Conservation (phyloP, 1,140 invertebrate species). For the Sminthurides bifidus region DNA sequence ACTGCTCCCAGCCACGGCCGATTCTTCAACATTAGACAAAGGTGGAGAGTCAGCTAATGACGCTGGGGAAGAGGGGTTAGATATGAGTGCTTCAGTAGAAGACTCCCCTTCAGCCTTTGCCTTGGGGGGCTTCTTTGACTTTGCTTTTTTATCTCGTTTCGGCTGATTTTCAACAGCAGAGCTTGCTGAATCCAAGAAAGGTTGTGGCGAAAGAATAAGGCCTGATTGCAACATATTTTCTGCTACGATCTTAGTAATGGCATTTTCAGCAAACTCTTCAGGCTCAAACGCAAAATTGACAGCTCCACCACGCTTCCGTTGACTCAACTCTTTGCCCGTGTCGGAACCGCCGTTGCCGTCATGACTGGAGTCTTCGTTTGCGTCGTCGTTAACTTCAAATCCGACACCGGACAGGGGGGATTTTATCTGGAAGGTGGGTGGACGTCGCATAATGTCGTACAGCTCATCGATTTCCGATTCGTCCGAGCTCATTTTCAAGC, state of each 20-base stretch:
- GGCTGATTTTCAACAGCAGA: too few species aligned
- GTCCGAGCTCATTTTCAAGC: constrained; percentile 27
- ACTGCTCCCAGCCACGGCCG: not conserved
- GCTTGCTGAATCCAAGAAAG: too few species aligned
- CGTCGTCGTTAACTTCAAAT: not conserved
- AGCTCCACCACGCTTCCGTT: constrained; percentile 1
- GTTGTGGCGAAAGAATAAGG: too few species aligned
- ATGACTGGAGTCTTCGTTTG: not conserved
- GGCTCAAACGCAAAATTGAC: constrained; percentile 27
- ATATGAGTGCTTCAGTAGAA: too few species aligned
- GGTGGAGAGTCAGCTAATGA: too few species aligned
- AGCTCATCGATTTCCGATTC: constrained; percentile 20
- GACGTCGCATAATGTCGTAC: not conserved
- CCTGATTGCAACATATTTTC: too few species aligned
- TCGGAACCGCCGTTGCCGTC: not conserved
- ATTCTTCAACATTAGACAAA: too few species aligned
- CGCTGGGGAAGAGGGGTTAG: too few species aligned
- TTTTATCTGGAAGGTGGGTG: not conserved
- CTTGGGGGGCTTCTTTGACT: constrained; percentile 4
- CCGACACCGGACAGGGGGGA: not conserved
- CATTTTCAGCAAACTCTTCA: constrained; percentile 16
- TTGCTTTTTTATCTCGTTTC: not conserved
- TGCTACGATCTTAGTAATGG: not conserved
- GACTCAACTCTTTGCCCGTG: not conserved
- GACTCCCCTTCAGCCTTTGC: too few species aligned